phyloP scores from a whole-genome alignment of 1,140 invertebrate species.

The Sycophila sp. region DNA sequence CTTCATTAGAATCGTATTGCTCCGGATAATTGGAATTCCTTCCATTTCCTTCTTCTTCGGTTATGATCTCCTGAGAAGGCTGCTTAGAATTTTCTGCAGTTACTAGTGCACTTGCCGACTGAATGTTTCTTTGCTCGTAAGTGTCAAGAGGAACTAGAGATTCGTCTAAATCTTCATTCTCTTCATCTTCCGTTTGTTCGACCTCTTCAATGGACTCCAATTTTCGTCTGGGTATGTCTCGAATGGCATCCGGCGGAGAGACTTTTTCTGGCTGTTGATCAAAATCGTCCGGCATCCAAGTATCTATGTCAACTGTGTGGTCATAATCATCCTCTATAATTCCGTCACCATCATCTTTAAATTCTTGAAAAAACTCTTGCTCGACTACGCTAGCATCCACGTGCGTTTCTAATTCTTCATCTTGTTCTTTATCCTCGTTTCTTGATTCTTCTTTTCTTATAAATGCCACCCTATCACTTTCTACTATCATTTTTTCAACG shows the following conservation, averaged over 20 bases:
- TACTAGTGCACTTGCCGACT: no score
- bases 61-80: slow-evolving; percentile 22
- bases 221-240: background rate
- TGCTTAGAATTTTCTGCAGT: no score
- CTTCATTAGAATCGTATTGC: slow-evolving; percentile 29
- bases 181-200: background rate
- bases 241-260: background rate
- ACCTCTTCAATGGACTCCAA: slow-evolving; percentile 31
- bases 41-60: background rate
- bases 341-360: slow-evolving; percentile 12
- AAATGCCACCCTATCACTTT: no score
- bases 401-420: background rate
- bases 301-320: slow-evolving; percentile 30
- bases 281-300: slow-evolving; percentile 31
- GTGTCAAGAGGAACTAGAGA: no score
- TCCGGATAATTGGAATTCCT: no score
- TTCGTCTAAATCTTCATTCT: no score
- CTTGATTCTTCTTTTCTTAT: background rate
- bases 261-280: slow-evolving; percentile 38
- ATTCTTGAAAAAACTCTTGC: no score
- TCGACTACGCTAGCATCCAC: no score
- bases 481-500: no score
- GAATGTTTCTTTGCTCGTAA: no score
- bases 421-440: background rate
- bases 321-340: slow-evolving; percentile 33